Evolutionary conservation across 2,113 vertebrate species (phyloP), one percentile per base, ranked within the genome.

Genomic region (Ariopsis seemanni): DNA sequence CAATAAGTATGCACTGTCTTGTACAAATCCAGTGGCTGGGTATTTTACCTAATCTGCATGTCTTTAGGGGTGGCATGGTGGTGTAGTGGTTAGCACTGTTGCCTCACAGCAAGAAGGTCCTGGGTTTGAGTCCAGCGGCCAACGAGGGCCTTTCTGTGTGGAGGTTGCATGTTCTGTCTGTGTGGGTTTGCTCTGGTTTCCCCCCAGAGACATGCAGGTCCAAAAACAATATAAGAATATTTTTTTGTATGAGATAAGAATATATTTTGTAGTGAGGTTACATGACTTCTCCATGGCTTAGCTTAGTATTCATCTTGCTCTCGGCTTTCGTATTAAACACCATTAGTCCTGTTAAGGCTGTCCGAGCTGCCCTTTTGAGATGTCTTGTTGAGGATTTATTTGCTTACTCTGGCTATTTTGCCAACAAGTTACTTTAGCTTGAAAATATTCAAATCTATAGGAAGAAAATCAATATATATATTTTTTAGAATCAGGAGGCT

Each of bases 371-470:
- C 52, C 63, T 79, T 84, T 80, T 79, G 34, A 84, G 62, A 67
- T 84, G 65, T 71, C 52, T 88, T 55, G 11, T 77, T 42, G 15
- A 22, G 58, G 87, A 79, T 88, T 78, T 79, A 84, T 84, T 79
- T 78, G 52, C 83, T 83, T 83, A 84, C 85, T 84, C 58, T 60
- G 78, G 53, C 30, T 88, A 30, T 88, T 85, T 88, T 81, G 83
- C 67, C 86, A 85, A 81, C 79, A 58, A 82, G 34, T 65, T 78
- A 79, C 74, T 88, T 88, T 88, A 62, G 86, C 72, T 63, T 53
- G 53, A 67, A 63, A 78, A 57, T 42, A 58, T 42, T 10, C 65
- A 67, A 74, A 48, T 18, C 62, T 79, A 50, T 79, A 69, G 80
- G 82, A 65, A 20, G 48, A 77, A 77, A 85, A 62, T 85, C 84